Evolutionary conservation across 2,797 vertebrate species (phyloP).

Genomic region (Gallinago solitaria): DNA sequence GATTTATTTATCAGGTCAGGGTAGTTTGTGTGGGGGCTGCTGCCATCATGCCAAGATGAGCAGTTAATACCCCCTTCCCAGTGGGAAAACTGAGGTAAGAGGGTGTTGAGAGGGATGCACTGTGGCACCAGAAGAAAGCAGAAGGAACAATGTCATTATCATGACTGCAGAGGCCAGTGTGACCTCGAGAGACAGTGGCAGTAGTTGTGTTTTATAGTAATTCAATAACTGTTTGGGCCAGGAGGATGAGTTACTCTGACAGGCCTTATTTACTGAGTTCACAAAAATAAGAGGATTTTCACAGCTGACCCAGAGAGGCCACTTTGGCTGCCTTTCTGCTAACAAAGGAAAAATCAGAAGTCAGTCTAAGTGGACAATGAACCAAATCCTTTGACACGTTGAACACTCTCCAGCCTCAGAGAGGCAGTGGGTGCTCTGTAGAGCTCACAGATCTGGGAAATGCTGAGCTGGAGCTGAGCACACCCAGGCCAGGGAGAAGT

Average conservation of each 20-base stretch:
- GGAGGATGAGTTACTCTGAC: background rate
- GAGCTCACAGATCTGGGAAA: background rate
- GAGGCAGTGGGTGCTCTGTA: background rate
- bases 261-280: background rate
- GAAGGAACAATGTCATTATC: background rate
- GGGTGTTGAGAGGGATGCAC: background rate
- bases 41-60: fast-evolving
- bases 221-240: background rate
- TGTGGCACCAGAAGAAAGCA: background rate
- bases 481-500: background rate
- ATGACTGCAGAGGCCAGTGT: background rate
- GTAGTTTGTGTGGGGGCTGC: background rate
- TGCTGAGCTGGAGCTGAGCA: background rate
- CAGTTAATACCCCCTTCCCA: background rate
- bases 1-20: background rate
- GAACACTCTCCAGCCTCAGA: background rate
- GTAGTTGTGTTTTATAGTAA: background rate
- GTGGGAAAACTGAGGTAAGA: background rate
- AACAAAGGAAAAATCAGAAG: background rate
- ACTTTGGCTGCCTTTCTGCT: background rate
- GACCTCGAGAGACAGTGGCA: background rate
- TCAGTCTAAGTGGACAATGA: background rate
- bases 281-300: background rate
- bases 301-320: background rate
- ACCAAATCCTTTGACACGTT: background rate